These are phyloP conservation scores for Mellivora capensis DNA, from an alignment of 2,113 vertebrate species.

Conservation along the genomic window DNA sequence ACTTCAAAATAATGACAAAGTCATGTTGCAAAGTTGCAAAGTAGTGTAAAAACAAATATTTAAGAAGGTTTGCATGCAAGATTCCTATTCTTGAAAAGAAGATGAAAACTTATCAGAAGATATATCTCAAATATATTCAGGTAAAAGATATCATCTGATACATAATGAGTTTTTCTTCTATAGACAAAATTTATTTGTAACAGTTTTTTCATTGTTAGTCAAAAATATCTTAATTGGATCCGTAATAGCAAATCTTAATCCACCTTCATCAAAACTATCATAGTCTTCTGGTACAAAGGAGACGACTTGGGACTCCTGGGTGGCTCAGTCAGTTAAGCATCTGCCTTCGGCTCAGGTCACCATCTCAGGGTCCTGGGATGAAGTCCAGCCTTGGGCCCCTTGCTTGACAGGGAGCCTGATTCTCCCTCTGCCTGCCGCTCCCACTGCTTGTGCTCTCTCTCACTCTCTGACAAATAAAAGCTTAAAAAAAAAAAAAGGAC, in stretches of 20 bases:
- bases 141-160: background rate
- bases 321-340: no score
- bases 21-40: background rate
- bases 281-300: background rate
- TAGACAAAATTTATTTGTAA: background rate
- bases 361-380: no score
- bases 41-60: background rate
- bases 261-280: background rate
- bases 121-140: background rate
- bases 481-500: no score
- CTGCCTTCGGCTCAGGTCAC: no score
- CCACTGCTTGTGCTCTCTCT: no score
- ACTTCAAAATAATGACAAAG: background rate
- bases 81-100: background rate
- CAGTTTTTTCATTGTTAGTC: background rate
- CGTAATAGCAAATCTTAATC: background rate
- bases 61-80: background rate
- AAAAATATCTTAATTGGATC: background rate
- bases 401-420: no score
- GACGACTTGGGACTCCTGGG: no score
- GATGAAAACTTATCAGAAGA: background rate
- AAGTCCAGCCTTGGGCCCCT: no score
- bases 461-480: no score
- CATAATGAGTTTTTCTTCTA: background rate
- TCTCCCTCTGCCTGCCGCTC: no score